Conservation (phyloP, 2,797 vertebrate species). For the Trichosurus vulpecula region DNA sequence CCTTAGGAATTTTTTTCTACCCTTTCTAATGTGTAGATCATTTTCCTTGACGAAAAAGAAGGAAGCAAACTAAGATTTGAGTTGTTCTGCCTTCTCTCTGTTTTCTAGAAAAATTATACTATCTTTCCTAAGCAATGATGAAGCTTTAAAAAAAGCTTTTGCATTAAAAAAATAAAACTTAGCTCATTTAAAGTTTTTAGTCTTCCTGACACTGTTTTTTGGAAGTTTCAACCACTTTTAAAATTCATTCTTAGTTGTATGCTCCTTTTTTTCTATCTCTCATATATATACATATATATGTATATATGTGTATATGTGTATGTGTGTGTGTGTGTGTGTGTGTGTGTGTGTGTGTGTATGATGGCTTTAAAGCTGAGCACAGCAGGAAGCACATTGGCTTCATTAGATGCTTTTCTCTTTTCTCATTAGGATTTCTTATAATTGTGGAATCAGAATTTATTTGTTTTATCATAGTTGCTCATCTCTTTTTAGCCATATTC, state of each 20-base stretch:
- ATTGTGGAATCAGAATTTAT: not conserved
- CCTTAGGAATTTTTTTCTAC: not conserved
- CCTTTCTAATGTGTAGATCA: not conserved
- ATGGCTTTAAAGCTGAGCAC: not conserved
- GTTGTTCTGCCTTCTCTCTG: not conserved
- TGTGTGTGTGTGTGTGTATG: no score
- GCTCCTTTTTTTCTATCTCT: not conserved
- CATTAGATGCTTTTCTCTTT: not conserved
- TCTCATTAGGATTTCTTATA: not conserved
- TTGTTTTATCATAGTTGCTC: not conserved
- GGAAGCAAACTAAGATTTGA: not conserved
- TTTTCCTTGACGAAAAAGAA: not conserved
- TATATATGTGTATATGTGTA: no score
- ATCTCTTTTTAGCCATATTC: not conserved
- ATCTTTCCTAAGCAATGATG: not conserved
- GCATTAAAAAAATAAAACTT: not conserved
- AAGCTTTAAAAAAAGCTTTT: not conserved
- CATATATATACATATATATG: no score
- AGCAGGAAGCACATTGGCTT: not conserved
- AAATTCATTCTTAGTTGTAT: not conserved
- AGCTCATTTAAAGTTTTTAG: not conserved
- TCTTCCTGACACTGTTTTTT: not conserved
- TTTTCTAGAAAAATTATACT: not conserved
- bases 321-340: no score
- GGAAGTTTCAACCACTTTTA: not conserved